A percentile compares a stretch with the other conserved stretches of the same genome.
phyloP scores from a whole-genome alignment of 2,888 invertebrate species.

The Orthonevra nobilis region DNA sequence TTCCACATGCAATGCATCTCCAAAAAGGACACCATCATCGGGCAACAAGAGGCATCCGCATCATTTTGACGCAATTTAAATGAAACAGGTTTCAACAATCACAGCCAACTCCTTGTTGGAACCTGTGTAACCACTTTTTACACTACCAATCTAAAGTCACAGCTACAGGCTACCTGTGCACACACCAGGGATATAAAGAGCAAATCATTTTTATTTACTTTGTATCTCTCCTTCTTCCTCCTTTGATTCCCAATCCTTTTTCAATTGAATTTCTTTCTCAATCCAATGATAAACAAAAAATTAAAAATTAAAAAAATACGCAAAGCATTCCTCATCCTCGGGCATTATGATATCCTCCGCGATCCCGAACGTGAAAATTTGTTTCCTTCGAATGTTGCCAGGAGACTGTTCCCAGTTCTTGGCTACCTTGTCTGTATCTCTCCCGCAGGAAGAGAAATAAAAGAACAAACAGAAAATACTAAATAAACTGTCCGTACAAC shows the following conservation, averaged over 20 bases:
- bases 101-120: conserved; percentile 45
- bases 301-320: conserved; percentile 17
- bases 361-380: conserved; percentile 37
- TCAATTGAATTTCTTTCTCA: conserved; percentile 40
- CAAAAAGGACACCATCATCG: conserved; percentile 64
- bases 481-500: conserved; percentile 56
- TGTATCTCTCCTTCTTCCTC: conserved; percentile 34
- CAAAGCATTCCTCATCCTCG: conserved; percentile 47
- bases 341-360: conserved; percentile 51
- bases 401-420: conserved; percentile 16
- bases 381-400: conserved; percentile 51
- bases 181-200: conserved; percentile 47
- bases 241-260: conserved; percentile 56
- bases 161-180: conserved; percentile 45
- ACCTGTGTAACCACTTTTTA: conserved; percentile 62
- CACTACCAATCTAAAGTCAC: not conserved
- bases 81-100: conserved; percentile 61
- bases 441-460: conserved; percentile 4
- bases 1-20: conserved; percentile 18
- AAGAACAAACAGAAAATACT: conserved; percentile 35
- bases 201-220: conserved; percentile 62
- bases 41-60: conserved; percentile 25
- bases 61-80: conserved; percentile 14
- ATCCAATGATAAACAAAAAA: conserved; percentile 1
- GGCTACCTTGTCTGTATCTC: not conserved